phyloP scores from a whole-genome alignment of 2,797 vertebrate genomes.

The Streptopelia turtur region DNA sequence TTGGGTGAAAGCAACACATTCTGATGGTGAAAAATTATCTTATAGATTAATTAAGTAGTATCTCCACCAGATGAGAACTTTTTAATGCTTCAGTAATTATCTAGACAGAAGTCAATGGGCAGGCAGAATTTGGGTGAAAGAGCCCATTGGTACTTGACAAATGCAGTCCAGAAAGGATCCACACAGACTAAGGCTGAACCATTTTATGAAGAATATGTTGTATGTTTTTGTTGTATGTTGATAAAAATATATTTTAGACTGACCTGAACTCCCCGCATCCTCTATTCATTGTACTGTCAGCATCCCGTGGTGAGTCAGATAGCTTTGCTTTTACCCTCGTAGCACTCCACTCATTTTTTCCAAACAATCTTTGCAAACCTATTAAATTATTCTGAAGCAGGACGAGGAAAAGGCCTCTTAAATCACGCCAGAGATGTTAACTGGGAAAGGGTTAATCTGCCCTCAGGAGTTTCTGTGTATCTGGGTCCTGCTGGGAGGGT shows the following conservation, averaged over 20 bases:
- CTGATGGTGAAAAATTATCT: not conserved
- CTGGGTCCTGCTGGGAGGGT: slow-evolving; percentile 54
- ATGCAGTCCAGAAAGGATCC: not conserved
- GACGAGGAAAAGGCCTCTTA: not conserved
- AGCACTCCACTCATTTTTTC: not conserved
- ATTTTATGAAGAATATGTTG: not conserved
- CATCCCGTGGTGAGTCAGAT: not conserved
- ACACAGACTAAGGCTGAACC: not conserved
- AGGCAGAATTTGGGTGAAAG: not conserved
- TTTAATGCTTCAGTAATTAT: not conserved
- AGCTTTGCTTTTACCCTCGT: not conserved
- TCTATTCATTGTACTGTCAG: not conserved
- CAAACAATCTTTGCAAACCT: not conserved
- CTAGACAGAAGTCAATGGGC: not conserved
- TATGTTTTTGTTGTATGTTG: not conserved
- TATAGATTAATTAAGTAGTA: not conserved
- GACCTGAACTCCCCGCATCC: not conserved
- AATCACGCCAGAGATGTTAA: not conserved
- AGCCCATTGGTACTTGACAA: not conserved
- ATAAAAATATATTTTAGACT: not conserved
- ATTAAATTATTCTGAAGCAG: not conserved
- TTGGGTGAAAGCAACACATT: not conserved
- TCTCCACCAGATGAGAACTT: not conserved
- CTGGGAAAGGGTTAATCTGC: slow-evolving; percentile 59
- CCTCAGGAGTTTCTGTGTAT: slow-evolving; percentile 54